Conservation (phyloP, 2,113 vertebrate species). For the Malurus melanocephalus region DNA sequence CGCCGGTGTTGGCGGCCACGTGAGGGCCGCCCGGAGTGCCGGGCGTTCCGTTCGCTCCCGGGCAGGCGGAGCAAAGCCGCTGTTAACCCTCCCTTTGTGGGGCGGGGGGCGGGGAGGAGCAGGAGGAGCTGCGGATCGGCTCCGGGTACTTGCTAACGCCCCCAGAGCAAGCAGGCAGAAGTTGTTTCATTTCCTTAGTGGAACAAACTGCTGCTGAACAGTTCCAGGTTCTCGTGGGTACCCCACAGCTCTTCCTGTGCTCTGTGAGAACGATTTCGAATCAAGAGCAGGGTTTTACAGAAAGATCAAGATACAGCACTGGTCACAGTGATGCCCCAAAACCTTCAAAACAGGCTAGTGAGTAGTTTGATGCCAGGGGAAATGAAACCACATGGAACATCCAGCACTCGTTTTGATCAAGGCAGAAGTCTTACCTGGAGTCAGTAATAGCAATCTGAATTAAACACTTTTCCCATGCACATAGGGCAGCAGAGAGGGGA, state of each 20-base stretch:
- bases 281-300: not conserved
- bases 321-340: not conserved
- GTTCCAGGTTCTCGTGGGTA: no score
- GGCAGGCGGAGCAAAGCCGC: accelerated
- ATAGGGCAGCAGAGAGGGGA: not conserved
- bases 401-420: not conserved
- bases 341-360: not conserved
- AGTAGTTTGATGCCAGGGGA: not conserved
- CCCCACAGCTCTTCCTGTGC: not conserved
- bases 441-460: not conserved
- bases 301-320: not conserved
- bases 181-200: not conserved
- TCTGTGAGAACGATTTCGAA: not conserved
- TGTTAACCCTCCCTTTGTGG: accelerated
- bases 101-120: accelerated
- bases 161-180: no score
- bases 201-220: not conserved
- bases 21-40: accelerated
- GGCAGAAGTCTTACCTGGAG: not conserved
- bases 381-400: not conserved
- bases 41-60: not conserved
- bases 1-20: accelerated
- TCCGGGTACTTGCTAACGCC: accelerated
- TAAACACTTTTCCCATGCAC: accelerated
- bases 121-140: accelerated